phyloP scores from a whole-genome alignment of 2,888 invertebrate species.

The Lutraria lutraria region DNA sequence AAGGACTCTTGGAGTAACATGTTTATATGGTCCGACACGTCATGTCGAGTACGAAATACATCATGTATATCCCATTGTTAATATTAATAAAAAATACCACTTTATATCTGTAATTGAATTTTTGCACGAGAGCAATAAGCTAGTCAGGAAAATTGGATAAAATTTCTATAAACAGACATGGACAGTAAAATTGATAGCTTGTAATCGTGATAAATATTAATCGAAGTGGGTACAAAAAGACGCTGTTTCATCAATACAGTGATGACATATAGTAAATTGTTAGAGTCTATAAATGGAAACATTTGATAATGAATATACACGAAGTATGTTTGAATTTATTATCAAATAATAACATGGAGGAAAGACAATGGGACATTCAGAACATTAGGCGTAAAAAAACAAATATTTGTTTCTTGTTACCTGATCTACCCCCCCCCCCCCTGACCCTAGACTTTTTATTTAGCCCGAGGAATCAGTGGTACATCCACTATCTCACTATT shows the following conservation, averaged over 20 bases:
- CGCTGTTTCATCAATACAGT: background rate
- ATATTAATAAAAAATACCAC: background rate
- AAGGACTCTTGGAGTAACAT: no score
- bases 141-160: background rate
- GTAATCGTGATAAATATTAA: background rate
- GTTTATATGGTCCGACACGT: background rate
- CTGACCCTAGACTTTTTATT: no score
- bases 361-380: no score
- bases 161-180: background rate
- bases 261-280: background rate
- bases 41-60: background rate
- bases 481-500: no score
- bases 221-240: constrained; percentile 9
- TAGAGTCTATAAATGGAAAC: background rate
- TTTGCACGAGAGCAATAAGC: background rate
- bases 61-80: background rate
- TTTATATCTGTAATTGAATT: background rate
- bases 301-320: background rate
- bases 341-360: no score
- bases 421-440: no score
- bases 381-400: no score
- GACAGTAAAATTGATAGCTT: background rate
- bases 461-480: no score
- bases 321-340: background rate
- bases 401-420: no score